Evolutionary conservation across 1,140 invertebrate species (phyloP).

Genomic region (Apis mellifera): Amel_HAv3.1 CM009936.2:15129001-15129500

Average conservation of each 20-base stretch:
- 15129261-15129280: constrained; percentile 74
- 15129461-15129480: no score
- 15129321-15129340: constrained; percentile 75
- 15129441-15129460: neutral
- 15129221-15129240: constrained; percentile 75
- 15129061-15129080: neutral
- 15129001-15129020: no score
- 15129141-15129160: neutral
- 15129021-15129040: no score
- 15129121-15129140: neutral
- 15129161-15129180: constrained; percentile 32
- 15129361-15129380: no score
- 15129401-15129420: no score
- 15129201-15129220: constrained; percentile 65
- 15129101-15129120: neutral
- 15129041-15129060: no score
- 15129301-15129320: constrained; percentile 76
- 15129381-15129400: no score
- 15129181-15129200: constrained; percentile 47
- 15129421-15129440: neutral
- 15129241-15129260: constrained; percentile 76
- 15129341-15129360: constrained; percentile 49
- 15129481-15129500: fast-evolving
- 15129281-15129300: constrained; percentile 70
- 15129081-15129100: neutral